Evolutionary conservation across 2,888 invertebrate species (phyloP), one percentile per base, ranked within the genome.

Genomic region (Machimus atricapillus): DNA sequence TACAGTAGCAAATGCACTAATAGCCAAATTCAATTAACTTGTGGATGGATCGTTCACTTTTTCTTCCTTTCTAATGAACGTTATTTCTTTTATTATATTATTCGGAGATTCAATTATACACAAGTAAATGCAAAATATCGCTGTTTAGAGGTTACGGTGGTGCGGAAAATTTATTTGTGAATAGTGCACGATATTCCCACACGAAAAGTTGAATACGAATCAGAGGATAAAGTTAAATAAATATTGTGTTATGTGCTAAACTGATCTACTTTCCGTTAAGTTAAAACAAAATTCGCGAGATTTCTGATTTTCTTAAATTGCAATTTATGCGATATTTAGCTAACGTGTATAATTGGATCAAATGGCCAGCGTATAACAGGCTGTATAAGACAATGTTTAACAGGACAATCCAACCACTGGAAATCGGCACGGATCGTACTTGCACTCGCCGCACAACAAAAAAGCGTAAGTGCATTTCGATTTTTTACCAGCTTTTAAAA

Each of bases 371-470:
- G 92, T 90, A 92, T 92, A 90, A 92, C 92, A 90, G 93, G 93
- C 90, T 93, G 92, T 92, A 92, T 93, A 91, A 92, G 93, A 92
- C 93, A 93, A 92, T 93, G 92, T 93, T 93, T 93, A 91, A 92
- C 92, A 93, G 93, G 93, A 92, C 92, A 92, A 90, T 91, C 93
- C 89, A 91, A 91, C 87, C 91, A 93, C 91, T 93, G 93, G 93
- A 93, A 92, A 91, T 92, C 94, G 93, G 93, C 92, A 91, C 93
- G 93, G 93, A 93, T 93, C 93, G 93, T 93, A 93, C 94, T 93
- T 93, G 93, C 93, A 91, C 92, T 94, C 93, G 93, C 94, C 93
- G 86, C 92, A 90, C 90, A 92, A 88, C 91, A 91, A 94, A 95
- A 95, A 94, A 94, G 94, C 93, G 95, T 95, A 93, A 93, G 92